Conservation (phyloP, 2,113 vertebrate genomes). For the Redunca redunca region DNA sequence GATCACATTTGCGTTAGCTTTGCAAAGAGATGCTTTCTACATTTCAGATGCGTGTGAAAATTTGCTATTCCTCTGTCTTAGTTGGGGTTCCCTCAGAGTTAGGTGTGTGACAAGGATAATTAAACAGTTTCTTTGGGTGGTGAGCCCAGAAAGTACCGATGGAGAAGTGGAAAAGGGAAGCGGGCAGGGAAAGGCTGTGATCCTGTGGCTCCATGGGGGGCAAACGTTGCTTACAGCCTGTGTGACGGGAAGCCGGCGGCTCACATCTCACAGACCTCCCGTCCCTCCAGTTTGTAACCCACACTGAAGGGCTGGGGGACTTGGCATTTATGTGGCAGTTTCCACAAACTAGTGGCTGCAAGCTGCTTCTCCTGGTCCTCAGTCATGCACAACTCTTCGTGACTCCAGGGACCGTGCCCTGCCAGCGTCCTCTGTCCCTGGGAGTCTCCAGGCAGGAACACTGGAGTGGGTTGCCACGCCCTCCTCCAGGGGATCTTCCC, state of each 20-base stretch:
- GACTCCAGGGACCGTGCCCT: accelerated
- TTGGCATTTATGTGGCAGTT: not conserved
- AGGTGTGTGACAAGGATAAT: not conserved
- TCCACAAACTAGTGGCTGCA: not conserved
- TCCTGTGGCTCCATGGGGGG: not conserved
- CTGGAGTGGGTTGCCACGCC: not conserved
- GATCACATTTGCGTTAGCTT: not conserved
- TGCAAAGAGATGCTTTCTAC: not conserved
- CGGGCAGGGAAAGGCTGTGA: not conserved
- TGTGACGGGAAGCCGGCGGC: not conserved
- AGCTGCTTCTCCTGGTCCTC: not conserved
- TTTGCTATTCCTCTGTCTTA: not conserved
- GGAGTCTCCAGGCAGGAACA: not conserved
- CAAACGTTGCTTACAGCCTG: not conserved
- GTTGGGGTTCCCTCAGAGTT: not conserved
- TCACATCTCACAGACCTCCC: not conserved
- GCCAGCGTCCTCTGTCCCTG: not conserved
- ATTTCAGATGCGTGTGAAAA: not conserved
- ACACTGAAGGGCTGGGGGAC: not conserved
- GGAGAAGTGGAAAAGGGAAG: not conserved
- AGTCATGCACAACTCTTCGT: not conserved
- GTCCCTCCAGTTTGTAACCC: accelerated
- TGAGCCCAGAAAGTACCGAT: not conserved
- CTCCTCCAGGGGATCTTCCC: not conserved
- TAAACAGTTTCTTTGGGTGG: not conserved